These are phyloP conservation scores for Cephus pygmeus DNA, from an alignment of 2,888 invertebrate species.

Conservation along the genomic window DNA sequence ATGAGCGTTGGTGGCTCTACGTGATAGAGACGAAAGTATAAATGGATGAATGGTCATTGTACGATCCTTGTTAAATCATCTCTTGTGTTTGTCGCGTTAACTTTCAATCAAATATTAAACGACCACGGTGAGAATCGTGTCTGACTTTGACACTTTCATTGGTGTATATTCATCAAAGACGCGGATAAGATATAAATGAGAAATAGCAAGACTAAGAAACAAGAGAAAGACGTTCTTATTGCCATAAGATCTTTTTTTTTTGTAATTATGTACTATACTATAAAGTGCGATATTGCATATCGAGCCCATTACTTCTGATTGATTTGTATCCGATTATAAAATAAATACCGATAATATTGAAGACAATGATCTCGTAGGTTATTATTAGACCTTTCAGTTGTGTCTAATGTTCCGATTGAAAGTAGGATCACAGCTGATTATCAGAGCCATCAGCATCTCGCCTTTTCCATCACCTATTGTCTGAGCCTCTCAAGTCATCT, in stretches of 20 bases:
- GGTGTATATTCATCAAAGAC: background rate
- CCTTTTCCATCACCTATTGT: background rate
- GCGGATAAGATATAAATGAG: background rate
- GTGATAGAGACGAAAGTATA: conserved; percentile 6
- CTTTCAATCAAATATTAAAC: conserved; percentile 29
- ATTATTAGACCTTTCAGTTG: background rate
- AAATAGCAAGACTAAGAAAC: background rate
- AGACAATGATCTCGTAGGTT: background rate
- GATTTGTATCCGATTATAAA: background rate
- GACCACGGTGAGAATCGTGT: background rate
- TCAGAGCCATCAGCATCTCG: background rate
- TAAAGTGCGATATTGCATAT: background rate
- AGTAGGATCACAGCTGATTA: background rate
- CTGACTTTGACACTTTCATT: background rate
- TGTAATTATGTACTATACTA: background rate
- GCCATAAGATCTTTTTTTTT: too few relatives aligned
- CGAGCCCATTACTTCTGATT: background rate
- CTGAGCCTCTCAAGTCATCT: background rate
- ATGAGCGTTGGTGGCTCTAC: background rate
- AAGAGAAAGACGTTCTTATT: background rate
- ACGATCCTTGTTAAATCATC: conserved; percentile 33
- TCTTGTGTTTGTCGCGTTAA: conserved; percentile 26
- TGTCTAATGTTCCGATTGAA: background rate
- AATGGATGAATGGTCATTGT: conserved; percentile 33
- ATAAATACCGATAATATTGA: background rate